A percentile compares a stretch with the other conserved stretches of the same genome.
Evolutionary conservation across 2,888 invertebrate species (phyloP).

Genomic region (Tetanocera ferruginea): DNA sequence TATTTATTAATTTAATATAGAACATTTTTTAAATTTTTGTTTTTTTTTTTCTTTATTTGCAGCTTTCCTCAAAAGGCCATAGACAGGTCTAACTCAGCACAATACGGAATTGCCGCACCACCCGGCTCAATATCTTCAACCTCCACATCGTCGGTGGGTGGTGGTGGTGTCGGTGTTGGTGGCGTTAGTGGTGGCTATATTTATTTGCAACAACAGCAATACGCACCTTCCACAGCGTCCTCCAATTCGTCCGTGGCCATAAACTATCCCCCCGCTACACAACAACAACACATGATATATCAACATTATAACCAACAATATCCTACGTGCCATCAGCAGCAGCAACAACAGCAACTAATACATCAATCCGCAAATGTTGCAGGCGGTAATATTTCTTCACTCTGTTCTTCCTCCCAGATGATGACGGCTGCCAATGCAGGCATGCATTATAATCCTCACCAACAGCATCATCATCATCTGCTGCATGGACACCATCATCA

Average conservation of each 20-base stretch:
- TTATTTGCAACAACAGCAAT: slow-evolving; percentile 69
- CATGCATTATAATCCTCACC: slow-evolving; percentile 55
- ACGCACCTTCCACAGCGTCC: slow-evolving; percentile 55
- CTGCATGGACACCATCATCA: slow-evolving; percentile 64
- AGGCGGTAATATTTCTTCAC: slow-evolving; percentile 35
- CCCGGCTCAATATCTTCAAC: slow-evolving; percentile 58
- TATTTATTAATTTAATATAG: no score
- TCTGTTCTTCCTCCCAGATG: slow-evolving; percentile 35
- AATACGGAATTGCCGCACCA: slow-evolving; percentile 63
- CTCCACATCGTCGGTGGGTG: slow-evolving; percentile 54
- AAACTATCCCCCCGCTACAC: slow-evolving; percentile 53
- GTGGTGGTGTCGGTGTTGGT: slow-evolving; percentile 53
- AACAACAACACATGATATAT: slow-evolving; percentile 60
- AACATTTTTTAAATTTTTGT: background rate
- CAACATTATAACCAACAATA: slow-evolving; percentile 53
- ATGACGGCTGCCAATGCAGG: slow-evolving; percentile 40
- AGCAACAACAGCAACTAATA: slow-evolving; percentile 52
- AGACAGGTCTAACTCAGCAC: slow-evolving; percentile 68
- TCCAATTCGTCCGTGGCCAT: slow-evolving; percentile 56
- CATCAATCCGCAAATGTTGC: slow-evolving; percentile 45
- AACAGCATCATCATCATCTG: slow-evolving; percentile 61
- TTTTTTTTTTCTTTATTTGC: slow-evolving; percentile 43
- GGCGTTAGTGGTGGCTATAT: slow-evolving; percentile 64
- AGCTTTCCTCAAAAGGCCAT: slow-evolving; percentile 70
- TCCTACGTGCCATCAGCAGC: slow-evolving; percentile 69